Evolutionary conservation across 1,140 invertebrate species (phyloP), one percentile per base, ranked within the genome.

Genomic region (Vanessa atalanta): DNA sequence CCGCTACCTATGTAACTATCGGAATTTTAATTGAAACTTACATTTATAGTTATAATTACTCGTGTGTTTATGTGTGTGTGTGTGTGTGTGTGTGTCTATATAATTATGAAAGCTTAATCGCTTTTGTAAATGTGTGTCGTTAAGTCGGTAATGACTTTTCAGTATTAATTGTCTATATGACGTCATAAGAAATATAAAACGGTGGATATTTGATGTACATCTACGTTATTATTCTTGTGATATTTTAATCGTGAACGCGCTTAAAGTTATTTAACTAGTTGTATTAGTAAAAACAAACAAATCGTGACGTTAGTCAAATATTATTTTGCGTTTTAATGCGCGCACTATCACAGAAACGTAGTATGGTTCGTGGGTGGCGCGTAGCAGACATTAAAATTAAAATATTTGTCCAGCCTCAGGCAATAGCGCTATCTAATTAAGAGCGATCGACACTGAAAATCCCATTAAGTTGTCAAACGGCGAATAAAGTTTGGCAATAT

Each of bases 381-480:
- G 80, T 78, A 79, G 77, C 66, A 72, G 75, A 76, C 81, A 80
- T 87, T 84, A 82, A 83, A 85, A 84, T 87, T 82, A 85, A 88
- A 87, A 87, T 87, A 86, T 85, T 83, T 82, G 72, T 75, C 83
- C 76, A 75, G 79, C 81, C 82, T 43, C 69, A 72, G 79, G 84
- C 81, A 71, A 77, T 72, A 72, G 68, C 72, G 73, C 83, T 84
- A 82, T 89, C 83, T 86, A 89, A 88, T 89, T 88, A 88, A 88
- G 76, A 83, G 63, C 77, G 70, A 85, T 82, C 83, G 78, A 84
- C 81, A 83, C 76, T 84, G 79, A 81, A 82, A 87, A 79, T 76
- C 73, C 83, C 78, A 89, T 89, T 88, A 89, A 85, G 83, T 85
- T 86, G 83, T 87, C 86, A 86, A 86, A 89, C 75, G 76, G 74